Base-by-base conservation (phyloP, 2,888 invertebrate species). In the Neocrepidodera transversa region DNA sequence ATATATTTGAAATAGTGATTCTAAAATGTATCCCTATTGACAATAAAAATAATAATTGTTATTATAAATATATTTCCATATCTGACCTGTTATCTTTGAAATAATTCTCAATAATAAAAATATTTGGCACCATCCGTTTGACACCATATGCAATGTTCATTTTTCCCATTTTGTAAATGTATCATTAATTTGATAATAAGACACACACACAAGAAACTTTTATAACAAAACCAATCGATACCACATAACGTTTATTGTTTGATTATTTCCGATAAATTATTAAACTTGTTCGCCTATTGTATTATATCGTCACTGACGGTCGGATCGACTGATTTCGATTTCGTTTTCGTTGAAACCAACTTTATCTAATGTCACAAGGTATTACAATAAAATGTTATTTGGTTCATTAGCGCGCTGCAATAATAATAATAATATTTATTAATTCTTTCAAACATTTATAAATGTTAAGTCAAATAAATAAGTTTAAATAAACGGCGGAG, bases 101-200 rank as follows among this genome's bases (percentile, higher is more conserved):
- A 55, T 66, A 67, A 50, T 66, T 63, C 49, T 66, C 68, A 55
- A 70, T 66, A 8, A 66, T 67, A 56, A 68, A 69, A 36, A 70
- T 63, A 28, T 40, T 42, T 3, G 61, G 61, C 40, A 64, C 65
- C 50, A 63, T 58, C 18, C 52, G 49, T 51, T 67, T 67, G 7
- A 64, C 62, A 55, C 61, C 53, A 17, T 18, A 35, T 5, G 60
- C 43, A 58, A 64, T 47, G 53, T 64, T 63, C 57, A 65, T 60
- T 60, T 67, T 62, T 58, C 63, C 66, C 66, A 66, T 64, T 36
- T 61, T 59, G 13, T 43, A 49, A 17, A 56, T 16, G n/a, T n/a
- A n/a, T n/a, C 4, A 13, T 14, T 11, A 2, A 7, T 35, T 13
- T 35, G n/a, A 35, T 2, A 5, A 13, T 3, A 28, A 28, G 23